Evolutionary conservation across 2,888 invertebrate genomes (phyloP), one percentile per base, ranked within the genome.

Genomic region (Rambutsinella grinnellia): DNA sequence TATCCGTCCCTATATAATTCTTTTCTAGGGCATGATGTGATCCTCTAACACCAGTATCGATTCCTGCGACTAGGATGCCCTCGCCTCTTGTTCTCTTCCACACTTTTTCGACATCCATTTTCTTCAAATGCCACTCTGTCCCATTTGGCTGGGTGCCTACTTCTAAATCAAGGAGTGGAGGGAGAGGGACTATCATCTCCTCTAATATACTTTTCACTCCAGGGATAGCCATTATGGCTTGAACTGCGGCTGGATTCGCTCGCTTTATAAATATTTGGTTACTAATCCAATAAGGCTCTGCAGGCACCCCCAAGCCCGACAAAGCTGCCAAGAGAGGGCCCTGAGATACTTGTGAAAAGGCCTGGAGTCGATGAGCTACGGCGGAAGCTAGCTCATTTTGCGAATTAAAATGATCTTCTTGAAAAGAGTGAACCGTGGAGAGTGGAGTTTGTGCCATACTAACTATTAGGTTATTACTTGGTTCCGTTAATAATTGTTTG

Each of bases 51-150:
- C 72, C 72, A 0, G 72, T 66, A n/a, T 72, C 72, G 23, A 72
- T 72, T 10, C 72, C 44, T 17, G 66, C 75, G 1, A 75, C 75
- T 3, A 75, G 23, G 13, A 68, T 24, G 0, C 68, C 68, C 21
- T 68, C 53, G 2, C 75, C 75, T 17, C 56, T 54, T n/a, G 60
- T 62, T 1, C 46, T 46, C 23, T 56, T n/a, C 75, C 75, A 75
- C 6, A 75, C 2, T 26, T 56, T 21, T n/a, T 54, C 56, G 1
- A 68, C 75, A 0, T 21, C 24, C 6, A 75, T 62, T 19, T 62
- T 75, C 13, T 47, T 57, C 3, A 75, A 47, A 24, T 49, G 36
- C 75, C 75, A 75, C n/a, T 51, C 36, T 3, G 66, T 46, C 5
- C 72, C 72, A 26, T 60, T 26, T n/a, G 72, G 72, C 10, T 23